These are phyloP conservation scores for Nothocercus julius DNA, from an alignment of 2,113 vertebrate genomes.

Conservation along the genomic window DNA sequence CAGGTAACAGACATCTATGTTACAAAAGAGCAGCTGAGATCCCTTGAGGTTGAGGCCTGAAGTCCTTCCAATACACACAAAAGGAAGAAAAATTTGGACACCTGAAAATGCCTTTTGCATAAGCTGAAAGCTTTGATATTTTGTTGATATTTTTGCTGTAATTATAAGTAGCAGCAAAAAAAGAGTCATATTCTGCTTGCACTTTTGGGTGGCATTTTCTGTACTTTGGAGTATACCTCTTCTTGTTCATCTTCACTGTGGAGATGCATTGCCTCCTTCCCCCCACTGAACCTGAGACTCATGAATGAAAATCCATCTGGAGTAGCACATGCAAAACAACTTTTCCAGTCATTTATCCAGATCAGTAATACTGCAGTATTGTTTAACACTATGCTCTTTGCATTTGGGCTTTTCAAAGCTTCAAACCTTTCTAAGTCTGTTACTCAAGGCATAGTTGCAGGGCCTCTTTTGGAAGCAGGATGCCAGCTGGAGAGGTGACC, in stretches of 20 bases:
- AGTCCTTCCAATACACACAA: background rate
- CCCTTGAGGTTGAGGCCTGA: background rate
- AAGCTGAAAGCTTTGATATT: background rate
- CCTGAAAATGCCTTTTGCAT: background rate
- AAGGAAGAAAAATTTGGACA: background rate
- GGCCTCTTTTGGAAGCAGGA: background rate
- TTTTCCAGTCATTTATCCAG: background rate
- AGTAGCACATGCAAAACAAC: background rate
- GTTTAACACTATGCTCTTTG: background rate
- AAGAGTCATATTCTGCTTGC: background rate
- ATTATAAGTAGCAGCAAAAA: background rate
- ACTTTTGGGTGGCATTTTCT: background rate
- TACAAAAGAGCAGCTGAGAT: background rate
- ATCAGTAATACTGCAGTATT: background rate
- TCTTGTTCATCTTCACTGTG: rapidly evolving
- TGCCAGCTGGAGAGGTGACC: conserved; percentile 54
- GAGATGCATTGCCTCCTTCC: background rate
- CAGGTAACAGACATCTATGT: background rate
- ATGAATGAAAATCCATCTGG: background rate
- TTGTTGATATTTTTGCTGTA: background rate
- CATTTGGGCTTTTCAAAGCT: background rate
- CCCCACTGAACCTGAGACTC: background rate
- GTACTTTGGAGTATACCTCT: background rate
- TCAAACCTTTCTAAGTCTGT: background rate
- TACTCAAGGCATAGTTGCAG: background rate